Evolutionary conservation across 2,888 invertebrate species (phyloP).

Genomic region (Chymomyza fuscimana): DNA sequence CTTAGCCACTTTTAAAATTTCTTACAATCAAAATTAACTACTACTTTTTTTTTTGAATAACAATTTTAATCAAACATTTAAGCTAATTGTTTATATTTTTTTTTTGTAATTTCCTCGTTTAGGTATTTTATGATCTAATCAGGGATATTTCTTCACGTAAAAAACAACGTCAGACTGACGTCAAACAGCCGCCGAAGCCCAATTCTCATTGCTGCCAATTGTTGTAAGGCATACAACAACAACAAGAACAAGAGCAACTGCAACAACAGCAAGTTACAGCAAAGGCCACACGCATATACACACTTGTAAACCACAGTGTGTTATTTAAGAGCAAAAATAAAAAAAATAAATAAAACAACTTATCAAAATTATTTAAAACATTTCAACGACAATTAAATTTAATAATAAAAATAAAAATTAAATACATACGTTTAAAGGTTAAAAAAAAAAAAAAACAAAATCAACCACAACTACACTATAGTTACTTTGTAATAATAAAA

Average conservation of each 20-base stretch:
- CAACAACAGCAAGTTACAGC: constrained; percentile 15
- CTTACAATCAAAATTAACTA: background rate
- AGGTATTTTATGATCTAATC: constrained; percentile 81
- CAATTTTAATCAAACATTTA: background rate
- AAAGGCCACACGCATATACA: constrained; percentile 3
- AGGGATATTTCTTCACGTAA: constrained; percentile 80
- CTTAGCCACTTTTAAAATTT: constrained; percentile 32
- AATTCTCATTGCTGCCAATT: constrained; percentile 80
- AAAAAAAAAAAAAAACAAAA: constrained; percentile 7
- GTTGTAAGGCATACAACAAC: constrained; percentile 71
- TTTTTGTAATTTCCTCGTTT: constrained; percentile 17
- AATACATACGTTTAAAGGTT: background rate
- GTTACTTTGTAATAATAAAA: background rate
- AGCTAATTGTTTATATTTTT: background rate
- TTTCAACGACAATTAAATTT: constrained; percentile 41
- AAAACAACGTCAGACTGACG: constrained; percentile 79
- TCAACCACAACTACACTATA: constrained; percentile 4
- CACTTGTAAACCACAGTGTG: background rate
- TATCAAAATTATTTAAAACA: constrained; percentile 46
- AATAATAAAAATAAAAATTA: constrained; percentile 13
- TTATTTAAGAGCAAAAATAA: background rate
- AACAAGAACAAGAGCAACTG: constrained; percentile 11
- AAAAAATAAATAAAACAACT: constrained; percentile 27
- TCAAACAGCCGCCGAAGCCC: constrained; percentile 79
- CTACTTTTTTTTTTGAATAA: background rate